A percentile compares a stretch with the other conserved stretches of the same genome.
phyloP scores from a whole-genome alignment of 2,113 vertebrate species.

The Dicrurus megarhynchus region DNA sequence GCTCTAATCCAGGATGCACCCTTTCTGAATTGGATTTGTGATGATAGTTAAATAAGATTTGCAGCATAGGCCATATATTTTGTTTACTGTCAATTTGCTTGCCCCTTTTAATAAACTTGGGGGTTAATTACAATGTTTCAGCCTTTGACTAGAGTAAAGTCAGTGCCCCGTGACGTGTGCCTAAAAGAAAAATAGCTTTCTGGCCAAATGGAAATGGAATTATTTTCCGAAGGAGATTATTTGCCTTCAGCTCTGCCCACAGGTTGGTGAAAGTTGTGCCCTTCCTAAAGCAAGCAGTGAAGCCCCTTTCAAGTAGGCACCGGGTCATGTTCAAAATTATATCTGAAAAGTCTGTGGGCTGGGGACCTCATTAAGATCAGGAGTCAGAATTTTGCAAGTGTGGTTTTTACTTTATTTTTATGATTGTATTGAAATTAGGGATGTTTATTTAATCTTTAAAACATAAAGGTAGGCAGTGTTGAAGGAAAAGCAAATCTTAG shows the following conservation, averaged over 20 bases:
- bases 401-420: not conserved
- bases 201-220: not conserved
- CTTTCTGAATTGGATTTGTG: not conserved
- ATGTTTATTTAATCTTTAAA: not conserved
- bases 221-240: not conserved
- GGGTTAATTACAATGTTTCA: not conserved
- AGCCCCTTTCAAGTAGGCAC: not conserved
- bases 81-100: not conserved
- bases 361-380: not conserved
- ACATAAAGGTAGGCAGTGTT: not conserved
- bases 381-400: not conserved
- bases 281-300: not conserved
- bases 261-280: not conserved
- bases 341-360: not conserved
- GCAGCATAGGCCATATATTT: not conserved
- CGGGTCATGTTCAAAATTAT: not conserved
- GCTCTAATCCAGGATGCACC: not conserved
- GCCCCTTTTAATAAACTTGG: not conserved
- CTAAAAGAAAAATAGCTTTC: not conserved
- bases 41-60: not conserved
- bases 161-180: not conserved
- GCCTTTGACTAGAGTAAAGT: not conserved
- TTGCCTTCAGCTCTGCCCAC: not conserved
- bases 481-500: not conserved
- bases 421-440: not conserved